Base-by-base conservation (phyloP, 1,140 invertebrate genomes). In the Mylabris phalerata region DNA sequence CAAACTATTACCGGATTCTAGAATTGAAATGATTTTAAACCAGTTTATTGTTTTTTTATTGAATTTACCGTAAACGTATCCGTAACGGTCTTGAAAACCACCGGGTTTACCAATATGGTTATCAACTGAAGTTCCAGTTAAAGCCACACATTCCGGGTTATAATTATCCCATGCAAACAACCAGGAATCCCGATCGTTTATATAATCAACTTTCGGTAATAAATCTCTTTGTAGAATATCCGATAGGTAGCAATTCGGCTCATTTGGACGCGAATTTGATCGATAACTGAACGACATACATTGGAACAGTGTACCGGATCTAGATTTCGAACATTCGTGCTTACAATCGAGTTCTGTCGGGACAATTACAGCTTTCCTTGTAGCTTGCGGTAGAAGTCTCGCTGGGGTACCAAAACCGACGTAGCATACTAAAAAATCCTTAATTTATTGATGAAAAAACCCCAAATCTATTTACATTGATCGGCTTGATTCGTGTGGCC, bases 271-370 rank as follows among this genome's bases (percentile, higher is more conserved):
- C 9, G 24, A 44, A 19, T 55, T 60, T 72, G 74, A 86, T 84
- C 79, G 83, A 67, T 79, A 90, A 65, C 86, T 88, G 55, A 85
- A 84, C 19, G 86, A 84, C 61, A 86, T 81, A 62, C 88, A 89
- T 61, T 82, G 80, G 55, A 86, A 83, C 0, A 79, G 74, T 1
- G 82, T 82, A 2, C 73, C 75, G 41, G 80, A 75, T 49, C 84
- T 71, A 48, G 79, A 78, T 27, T 71, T 76, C 11, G 82, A 79
- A 66, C 88, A 91, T 45, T 82, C 84, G 24, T 75, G 73, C 13
- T 87, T 86, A 66, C 88, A 91, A 10, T 87, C 83, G 10, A 78
- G 69, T 65, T 89, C 86, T 7, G 81, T 81, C 25, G 77, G 73
- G 1, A 84, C 80, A 0, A 76, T 75, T 5, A 83, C 73, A 9